Conservation (phyloP, 2,797 vertebrate species). For the Poeciliopsis paucimaculata region DNA sequence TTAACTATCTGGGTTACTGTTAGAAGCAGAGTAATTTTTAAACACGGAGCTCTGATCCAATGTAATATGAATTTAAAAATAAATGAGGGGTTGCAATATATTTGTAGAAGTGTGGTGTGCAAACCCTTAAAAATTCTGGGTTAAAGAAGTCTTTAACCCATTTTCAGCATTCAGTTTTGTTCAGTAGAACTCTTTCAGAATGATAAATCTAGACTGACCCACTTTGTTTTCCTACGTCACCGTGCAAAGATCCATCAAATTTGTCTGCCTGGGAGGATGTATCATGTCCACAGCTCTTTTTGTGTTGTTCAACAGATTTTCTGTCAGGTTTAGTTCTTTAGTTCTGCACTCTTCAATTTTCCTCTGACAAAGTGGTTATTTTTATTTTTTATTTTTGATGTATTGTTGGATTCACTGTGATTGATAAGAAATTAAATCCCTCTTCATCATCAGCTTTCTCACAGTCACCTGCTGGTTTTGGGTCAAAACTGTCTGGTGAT, state of each 20-base stretch:
- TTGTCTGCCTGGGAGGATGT: not conserved
- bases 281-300: not conserved
- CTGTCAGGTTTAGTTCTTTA: not conserved
- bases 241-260: not conserved
- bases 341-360: not conserved
- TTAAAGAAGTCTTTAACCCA: not conserved
- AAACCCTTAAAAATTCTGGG: not conserved
- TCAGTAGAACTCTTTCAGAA: not conserved
- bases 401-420: not conserved
- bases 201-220: not conserved
- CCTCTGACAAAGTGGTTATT: not conserved
- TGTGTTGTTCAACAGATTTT: not conserved
- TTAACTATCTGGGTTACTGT: not conserved
- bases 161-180: not conserved
- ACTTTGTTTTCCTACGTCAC: not conserved
- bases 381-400: not conserved
- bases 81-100: not conserved
- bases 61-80: not conserved
- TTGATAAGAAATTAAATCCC: not conserved
- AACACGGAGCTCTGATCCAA: not conserved
- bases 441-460: not conserved
- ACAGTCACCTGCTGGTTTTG: not conserved
- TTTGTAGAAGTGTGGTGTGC: not conserved
- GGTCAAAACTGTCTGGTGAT: not conserved
- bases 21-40: not conserved